Evolutionary conservation across 2,888 invertebrate genomes (phyloP).

Genomic region (Orthonevra nobilis): DNA sequence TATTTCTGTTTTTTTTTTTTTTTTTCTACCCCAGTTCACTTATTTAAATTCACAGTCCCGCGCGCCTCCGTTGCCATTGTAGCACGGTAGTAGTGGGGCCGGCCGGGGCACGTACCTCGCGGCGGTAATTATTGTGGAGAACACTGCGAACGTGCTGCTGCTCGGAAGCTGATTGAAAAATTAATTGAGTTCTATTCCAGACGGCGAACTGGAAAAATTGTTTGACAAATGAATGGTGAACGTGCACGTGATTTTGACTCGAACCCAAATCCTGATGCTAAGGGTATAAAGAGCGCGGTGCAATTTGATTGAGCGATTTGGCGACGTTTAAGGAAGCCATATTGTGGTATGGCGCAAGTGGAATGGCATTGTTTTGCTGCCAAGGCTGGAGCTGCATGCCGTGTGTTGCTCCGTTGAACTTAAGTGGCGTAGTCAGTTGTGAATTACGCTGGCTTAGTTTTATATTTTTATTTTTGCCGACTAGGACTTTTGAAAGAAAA

Average conservation of each 20-base stretch:
- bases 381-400: background rate
- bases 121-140: conserved; percentile 66
- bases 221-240: conserved; percentile 54
- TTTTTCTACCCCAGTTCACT: conserved; percentile 20
- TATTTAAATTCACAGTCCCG: conserved; percentile 48
- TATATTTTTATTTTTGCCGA: too few species aligned
- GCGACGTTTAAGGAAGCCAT: conserved; percentile 29
- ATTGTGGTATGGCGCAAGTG: conserved; percentile 41
- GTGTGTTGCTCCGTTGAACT: too few species aligned
- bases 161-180: conserved; percentile 69
- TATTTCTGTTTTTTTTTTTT: conserved; percentile 4
- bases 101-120: conserved; percentile 56
- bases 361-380: conserved; percentile 3
- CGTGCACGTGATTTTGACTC: conserved; percentile 61
- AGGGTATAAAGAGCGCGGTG: background rate
- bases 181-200: conserved; percentile 67
- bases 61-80: background rate
- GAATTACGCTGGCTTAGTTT: too few species aligned
- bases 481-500: too few species aligned
- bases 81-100: background rate
- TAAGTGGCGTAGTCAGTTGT: too few species aligned
- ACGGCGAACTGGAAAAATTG: conserved; percentile 45
- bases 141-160: conserved; percentile 62
- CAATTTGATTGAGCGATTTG: conserved; percentile 54
- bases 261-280: conserved; percentile 33